phyloP scores from a whole-genome alignment of 2,113 vertebrate species.

The Protomyctophum bolini region DNA sequence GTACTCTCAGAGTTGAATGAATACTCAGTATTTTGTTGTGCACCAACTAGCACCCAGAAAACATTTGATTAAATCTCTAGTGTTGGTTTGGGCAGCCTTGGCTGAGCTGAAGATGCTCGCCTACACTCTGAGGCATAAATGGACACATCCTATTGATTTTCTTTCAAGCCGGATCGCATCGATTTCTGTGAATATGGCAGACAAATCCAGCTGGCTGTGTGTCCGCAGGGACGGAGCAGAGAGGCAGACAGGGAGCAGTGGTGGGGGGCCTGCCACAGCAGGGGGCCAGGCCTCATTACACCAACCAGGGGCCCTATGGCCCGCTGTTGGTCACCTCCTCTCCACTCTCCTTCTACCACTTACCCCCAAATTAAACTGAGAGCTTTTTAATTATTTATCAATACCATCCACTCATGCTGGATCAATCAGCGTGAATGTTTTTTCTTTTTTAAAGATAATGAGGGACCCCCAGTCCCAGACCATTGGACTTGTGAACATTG shows the following conservation, averaged over 20 bases:
- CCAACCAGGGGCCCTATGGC: conserved; percentile 80
- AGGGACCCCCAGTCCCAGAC: conserved; percentile 67
- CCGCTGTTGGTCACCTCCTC: conserved; percentile 77
- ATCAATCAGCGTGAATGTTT: conserved; percentile 83
- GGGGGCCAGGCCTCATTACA: conserved; percentile 86
- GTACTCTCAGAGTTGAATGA: too few relatives aligned
- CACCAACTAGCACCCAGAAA: conserved; percentile 72
- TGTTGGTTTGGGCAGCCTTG: conserved; percentile 84
- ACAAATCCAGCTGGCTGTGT: conserved; percentile 88
- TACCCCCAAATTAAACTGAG: conserved; percentile 82
- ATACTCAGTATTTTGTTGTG: too few relatives aligned
- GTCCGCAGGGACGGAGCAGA: conserved; percentile 82
- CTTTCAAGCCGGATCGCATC: conserved; percentile 95
- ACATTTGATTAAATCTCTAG: conserved; percentile 86
- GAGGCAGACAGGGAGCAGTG: conserved; percentile 71
- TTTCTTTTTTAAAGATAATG: conserved; percentile 77
- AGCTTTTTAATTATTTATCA: conserved; percentile 92
- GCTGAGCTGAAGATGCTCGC: conserved; percentile 85
- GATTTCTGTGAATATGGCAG: conserved; percentile 92
- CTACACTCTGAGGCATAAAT: conserved; percentile 89
- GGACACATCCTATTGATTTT: conserved; percentile 97
- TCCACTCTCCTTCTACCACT: conserved; percentile 75
- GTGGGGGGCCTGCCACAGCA: conserved; percentile 76
- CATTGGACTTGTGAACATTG: conserved; percentile 78
- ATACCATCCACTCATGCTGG: conserved; percentile 81